A percentile compares a stretch with the other conserved stretches of the same genome.
Conservation (phyloP, 2,888 invertebrate genomes). For the Leptogaster cylindrica region DNA sequence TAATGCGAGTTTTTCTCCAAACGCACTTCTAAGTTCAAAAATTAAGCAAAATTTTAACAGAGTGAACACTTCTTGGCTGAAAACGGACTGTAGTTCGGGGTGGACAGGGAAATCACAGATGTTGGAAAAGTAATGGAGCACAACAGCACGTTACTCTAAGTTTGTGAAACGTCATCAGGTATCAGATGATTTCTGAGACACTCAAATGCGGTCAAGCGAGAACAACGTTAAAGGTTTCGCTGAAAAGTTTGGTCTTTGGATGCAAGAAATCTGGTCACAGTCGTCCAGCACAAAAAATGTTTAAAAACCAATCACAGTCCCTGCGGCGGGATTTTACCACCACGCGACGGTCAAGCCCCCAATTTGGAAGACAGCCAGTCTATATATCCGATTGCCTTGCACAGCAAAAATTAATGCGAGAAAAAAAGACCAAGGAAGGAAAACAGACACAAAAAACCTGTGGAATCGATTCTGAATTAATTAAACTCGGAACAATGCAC, state of each 20-base stretch:
- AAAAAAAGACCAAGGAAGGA: too few relatives aligned
- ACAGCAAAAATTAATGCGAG: too few relatives aligned
- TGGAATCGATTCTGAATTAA: too few relatives aligned
- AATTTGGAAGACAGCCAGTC: too few relatives aligned
- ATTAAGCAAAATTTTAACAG: neutral
- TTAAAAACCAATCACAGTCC: neutral
- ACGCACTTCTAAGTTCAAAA: neutral
- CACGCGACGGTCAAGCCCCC: neutral
- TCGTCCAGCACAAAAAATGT: too few relatives aligned
- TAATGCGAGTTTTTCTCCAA: too few relatives aligned
- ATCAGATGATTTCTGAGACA: conserved; percentile 28
- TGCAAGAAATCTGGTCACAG: neutral
- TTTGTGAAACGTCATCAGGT: conserved; percentile 12
- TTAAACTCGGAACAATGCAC: too few relatives aligned
- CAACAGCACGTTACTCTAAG: neutral
- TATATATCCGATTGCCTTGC: too few relatives aligned
- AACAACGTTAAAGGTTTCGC: neutral
- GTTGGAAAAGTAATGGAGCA: conserved; percentile 18
- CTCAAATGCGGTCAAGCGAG: conserved; percentile 29
- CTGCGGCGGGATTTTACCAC: neutral
- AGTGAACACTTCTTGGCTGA: too few relatives aligned
- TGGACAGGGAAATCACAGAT: conserved; percentile 28
- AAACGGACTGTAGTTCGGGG: neutral
- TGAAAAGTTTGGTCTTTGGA: neutral
- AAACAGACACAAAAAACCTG: neutral